Evolutionary conservation across 2,797 vertebrate genomes (phyloP).

Genomic region (Lepilemur ruficaudatus): DNA sequence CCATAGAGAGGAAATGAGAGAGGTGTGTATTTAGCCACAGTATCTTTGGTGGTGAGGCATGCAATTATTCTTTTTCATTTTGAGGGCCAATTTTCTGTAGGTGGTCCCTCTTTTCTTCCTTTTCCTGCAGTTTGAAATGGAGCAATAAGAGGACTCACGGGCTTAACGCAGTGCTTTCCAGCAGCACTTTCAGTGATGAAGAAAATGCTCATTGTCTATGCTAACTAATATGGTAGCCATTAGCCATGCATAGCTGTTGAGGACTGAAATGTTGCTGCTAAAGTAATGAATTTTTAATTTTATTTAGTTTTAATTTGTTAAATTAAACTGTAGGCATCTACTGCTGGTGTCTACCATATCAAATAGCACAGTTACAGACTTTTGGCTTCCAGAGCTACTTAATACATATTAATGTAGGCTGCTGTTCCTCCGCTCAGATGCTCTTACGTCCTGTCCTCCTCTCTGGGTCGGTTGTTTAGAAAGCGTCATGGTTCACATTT

Average conservation of each 20-base stretch:
- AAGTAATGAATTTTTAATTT: not conserved
- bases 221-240: not conserved
- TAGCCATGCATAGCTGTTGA: not conserved
- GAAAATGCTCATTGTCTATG: not conserved
- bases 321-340: not conserved
- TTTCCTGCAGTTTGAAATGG: not conserved
- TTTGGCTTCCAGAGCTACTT: not conserved
- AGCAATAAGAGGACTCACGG: not conserved
- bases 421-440: fast-evolving
- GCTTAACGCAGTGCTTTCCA: not conserved
- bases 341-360: not conserved
- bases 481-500: not conserved
- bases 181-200: not conserved
- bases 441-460: not conserved
- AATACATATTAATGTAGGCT: fast-evolving
- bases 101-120: not conserved
- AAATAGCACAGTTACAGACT: not conserved
- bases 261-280: not conserved
- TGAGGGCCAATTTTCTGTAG: not conserved
- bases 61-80: not conserved
- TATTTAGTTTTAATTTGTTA: not conserved
- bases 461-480: not conserved
- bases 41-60: not conserved
- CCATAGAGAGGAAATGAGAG: not conserved
- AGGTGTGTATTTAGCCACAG: not conserved